Percentiles rank a stretch among this genome's conserved stretches.
Conservation (phyloP, 2,888 invertebrate genomes). For the Megalurothrips usitatus region DNA sequence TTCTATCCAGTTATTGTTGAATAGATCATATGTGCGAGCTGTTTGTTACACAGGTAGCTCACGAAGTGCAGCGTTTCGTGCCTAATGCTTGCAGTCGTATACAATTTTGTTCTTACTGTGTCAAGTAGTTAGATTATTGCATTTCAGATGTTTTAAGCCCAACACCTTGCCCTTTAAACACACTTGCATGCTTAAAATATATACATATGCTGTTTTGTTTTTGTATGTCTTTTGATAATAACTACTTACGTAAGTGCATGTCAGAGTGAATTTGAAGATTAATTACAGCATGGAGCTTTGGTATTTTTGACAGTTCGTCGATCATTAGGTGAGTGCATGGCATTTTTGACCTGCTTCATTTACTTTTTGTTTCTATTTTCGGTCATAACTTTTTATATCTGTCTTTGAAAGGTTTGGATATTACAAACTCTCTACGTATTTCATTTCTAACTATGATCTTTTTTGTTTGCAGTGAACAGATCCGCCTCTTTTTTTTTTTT, state of each 20-base stretch:
- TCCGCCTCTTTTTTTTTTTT: not conserved
- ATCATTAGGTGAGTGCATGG: constrained; percentile 3
- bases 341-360: not conserved
- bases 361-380: not conserved
- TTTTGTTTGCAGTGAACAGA: constrained; percentile 13
- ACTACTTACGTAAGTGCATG: not conserved
- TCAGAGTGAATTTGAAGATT: not conserved
- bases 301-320: not conserved
- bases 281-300: not conserved
- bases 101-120: no score
- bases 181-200: no score
- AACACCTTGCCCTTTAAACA: no score
- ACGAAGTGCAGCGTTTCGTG: no score
- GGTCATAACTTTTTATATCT: not conserved
- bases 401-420: not conserved
- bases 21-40: no score
- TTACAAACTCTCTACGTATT: not conserved
- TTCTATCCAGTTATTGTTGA: no score
- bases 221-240: no score
- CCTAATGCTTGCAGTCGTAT: no score
- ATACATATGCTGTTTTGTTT: no score
- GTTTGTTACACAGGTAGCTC: no score
- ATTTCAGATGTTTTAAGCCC: no score
- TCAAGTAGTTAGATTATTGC: no score
- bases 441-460: not conserved